Evolutionary conservation across 2,113 vertebrate species (phyloP).

Genomic region (Oncorhynchus nerka): DNA sequence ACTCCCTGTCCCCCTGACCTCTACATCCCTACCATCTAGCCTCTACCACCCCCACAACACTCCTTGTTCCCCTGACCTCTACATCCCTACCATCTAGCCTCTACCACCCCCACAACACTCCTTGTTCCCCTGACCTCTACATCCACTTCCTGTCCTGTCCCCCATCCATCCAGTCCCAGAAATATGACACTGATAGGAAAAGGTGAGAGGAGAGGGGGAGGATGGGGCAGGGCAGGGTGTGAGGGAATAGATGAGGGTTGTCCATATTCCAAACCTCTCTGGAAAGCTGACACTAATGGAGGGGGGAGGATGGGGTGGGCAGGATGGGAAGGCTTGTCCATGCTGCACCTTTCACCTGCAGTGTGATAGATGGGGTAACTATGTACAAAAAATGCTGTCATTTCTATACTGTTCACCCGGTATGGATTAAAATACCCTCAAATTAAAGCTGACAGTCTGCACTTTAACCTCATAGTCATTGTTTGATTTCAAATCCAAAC

Average conservation of each 20-base stretch:
- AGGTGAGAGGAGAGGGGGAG: not conserved
- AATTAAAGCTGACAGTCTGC: too few relatives aligned
- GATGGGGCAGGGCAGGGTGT: not conserved
- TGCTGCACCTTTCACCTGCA: conserved; percentile 4
- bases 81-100: not conserved
- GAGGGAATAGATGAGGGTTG: not conserved
- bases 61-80: not conserved
- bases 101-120: not conserved
- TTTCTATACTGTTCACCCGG: too few relatives aligned
- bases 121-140: not conserved
- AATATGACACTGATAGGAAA: not conserved
- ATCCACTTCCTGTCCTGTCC: not conserved
- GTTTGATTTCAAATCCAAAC: too few relatives aligned
- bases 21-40: not conserved
- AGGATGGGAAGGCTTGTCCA: too few relatives aligned
- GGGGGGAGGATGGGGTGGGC: too few relatives aligned
- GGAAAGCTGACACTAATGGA: too few relatives aligned
- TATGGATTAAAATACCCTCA: too few relatives aligned
- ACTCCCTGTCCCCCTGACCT: too few relatives aligned
- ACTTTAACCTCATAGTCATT: too few relatives aligned
- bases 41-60: not conserved
- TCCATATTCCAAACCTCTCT: not conserved
- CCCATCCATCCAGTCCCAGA: not conserved
- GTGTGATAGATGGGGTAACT: not conserved
- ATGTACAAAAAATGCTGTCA: conserved; percentile 13